A percentile compares a stretch with the other conserved stretches of the same genome.
phyloP scores from a whole-genome alignment of 2,888 invertebrate genomes.

The Silvanus unidentatus region DNA sequence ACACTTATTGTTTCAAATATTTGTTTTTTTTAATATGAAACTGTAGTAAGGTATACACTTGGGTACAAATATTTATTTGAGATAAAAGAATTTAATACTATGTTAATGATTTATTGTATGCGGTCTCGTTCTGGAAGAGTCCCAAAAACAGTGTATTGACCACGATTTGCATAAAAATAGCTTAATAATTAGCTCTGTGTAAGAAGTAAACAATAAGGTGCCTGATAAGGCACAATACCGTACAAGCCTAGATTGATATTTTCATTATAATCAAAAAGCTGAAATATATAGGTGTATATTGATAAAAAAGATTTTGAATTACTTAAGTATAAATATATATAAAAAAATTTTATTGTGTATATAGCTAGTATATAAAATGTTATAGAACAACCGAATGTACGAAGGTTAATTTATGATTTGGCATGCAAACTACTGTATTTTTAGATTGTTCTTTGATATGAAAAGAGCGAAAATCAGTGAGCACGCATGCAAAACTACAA shows the following conservation, averaged over 20 bases:
- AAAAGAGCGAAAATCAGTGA: conserved; percentile 27
- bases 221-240: too few relatives aligned
- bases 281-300: conserved; percentile 12
- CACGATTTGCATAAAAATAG: conserved; percentile 17
- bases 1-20: not conserved
- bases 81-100: too few relatives aligned
- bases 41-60: too few relatives aligned
- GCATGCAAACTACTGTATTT: conserved; percentile 28
- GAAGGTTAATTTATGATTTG: conserved; percentile 25
- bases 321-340: conserved; percentile 10
- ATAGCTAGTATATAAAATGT: too few relatives aligned
- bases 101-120: not conserved
- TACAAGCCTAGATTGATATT: conserved; percentile 20
- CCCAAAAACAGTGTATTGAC: conserved; percentile 15
- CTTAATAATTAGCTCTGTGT: conserved; percentile 15
- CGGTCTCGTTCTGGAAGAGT: not conserved
- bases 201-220: conserved; percentile 10
- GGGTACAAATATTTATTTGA: too few relatives aligned
- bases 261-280: conserved; percentile 21
- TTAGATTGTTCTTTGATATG: conserved; percentile 28
- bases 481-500: conserved; percentile 27
- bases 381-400: conserved; percentile 16
- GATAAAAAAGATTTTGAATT: conserved; percentile 18
- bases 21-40: not conserved
- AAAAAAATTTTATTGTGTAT: too few relatives aligned